Conservation (phyloP, 2,888 invertebrate species). For the Calliphora vomitoria region DNA sequence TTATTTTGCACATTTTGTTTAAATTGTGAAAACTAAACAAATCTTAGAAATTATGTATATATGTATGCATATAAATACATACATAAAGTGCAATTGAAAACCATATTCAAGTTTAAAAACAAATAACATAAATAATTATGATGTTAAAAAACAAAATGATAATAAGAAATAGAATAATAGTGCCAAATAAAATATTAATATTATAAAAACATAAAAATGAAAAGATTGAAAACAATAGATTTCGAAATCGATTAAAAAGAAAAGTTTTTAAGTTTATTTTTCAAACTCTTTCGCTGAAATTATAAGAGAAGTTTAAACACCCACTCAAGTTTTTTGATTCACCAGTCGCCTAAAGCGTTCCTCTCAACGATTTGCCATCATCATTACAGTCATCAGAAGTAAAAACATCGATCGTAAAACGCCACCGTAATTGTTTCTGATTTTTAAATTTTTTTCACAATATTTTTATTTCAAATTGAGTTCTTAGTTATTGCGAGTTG, state of each 20-base stretch:
- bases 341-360: background rate
- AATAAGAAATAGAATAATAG: too few species aligned
- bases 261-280: background rate
- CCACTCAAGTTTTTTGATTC: background rate
- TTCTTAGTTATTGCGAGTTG: slow-evolving; percentile 73
- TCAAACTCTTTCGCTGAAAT: background rate
- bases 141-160: too few species aligned
- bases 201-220: too few species aligned
- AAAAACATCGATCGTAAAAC: slow-evolving; percentile 19
- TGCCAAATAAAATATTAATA: too few species aligned
- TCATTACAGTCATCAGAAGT: background rate
- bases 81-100: too few species aligned
- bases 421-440: slow-evolving; percentile 52
- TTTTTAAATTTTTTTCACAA: slow-evolving; percentile 16
- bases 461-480: slow-evolving; percentile 73
- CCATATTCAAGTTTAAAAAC: too few species aligned
- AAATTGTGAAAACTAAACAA: background rate
- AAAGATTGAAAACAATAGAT: too few species aligned
- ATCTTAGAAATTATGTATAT: background rate
- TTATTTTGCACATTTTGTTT: background rate
- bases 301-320: background rate
- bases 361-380: slow-evolving; percentile 8
- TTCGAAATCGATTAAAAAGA: too few species aligned
- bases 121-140: too few species aligned
- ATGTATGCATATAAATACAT: background rate